These are phyloP conservation scores for Catagonus wagneri DNA, from an alignment of 2,113 vertebrate species.

Conservation along the genomic window DNA sequence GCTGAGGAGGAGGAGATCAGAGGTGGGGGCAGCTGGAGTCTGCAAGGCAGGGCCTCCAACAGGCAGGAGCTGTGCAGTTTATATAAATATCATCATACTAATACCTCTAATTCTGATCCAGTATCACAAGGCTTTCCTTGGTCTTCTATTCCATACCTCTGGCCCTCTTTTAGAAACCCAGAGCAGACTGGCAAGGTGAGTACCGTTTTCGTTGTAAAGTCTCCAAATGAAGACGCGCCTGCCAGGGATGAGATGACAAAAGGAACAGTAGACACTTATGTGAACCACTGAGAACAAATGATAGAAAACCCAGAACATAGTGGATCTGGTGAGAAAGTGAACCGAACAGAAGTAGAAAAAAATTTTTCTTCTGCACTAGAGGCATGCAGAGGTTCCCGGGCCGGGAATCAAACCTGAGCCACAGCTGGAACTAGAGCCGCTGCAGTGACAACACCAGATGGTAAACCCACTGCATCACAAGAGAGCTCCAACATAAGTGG, in stretches of 20 bases:
- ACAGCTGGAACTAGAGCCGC: no score
- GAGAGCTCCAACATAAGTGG: not conserved
- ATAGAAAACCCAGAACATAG: not conserved
- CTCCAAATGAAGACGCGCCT: not conserved
- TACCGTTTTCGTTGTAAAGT: not conserved
- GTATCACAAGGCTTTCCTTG: not conserved
- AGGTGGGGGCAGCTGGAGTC: not conserved
- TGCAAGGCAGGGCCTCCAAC: not conserved
- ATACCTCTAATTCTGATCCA: not conserved
- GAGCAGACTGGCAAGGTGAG: not conserved
- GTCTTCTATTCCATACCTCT: not conserved
- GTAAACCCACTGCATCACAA: no score
- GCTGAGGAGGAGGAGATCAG: not conserved
- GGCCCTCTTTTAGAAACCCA: not conserved
- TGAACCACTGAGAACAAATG: not conserved
- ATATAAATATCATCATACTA: not conserved
- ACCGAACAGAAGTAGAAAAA: not conserved
- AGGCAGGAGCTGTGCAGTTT: not conserved
- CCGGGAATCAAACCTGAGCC: no score
- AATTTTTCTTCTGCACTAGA: no score
- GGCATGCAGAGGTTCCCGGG: no score
- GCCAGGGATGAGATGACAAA: not conserved
- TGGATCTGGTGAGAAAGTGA: not conserved
- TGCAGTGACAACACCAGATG: no score
- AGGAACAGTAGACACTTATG: not conserved